These are phyloP conservation scores for Tinea semifulvella DNA, from an alignment of 2,888 invertebrate species.

Conservation along the genomic window DNA sequence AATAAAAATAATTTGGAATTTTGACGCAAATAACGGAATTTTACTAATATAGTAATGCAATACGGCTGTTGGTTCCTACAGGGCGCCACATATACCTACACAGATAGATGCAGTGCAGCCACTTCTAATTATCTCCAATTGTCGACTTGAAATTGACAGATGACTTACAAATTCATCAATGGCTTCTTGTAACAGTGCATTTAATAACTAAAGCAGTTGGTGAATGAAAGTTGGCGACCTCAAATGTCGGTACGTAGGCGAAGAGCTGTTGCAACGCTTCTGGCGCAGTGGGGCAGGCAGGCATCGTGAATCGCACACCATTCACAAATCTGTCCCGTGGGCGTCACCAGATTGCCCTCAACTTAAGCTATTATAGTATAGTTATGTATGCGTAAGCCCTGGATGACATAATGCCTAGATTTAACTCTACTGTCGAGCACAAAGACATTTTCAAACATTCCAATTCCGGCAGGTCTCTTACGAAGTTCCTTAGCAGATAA, in stretches of 20 bases:
- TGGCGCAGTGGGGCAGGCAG: conserved; percentile 17
- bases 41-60: too few species aligned
- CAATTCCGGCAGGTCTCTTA: too few species aligned
- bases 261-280: conserved; percentile 43
- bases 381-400: not conserved
- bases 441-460: too few species aligned
- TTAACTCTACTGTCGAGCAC: too few species aligned
- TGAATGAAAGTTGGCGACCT: conserved; percentile 67
- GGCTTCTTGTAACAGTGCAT: conserved; percentile 1
- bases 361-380: conserved; percentile 12
- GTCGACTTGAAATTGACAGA: conserved; percentile 2
- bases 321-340: conserved; percentile 24
- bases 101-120: too few species aligned
- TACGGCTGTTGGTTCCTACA: too few species aligned
- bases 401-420: not conserved
- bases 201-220: conserved; percentile 12
- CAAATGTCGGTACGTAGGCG: conserved; percentile 48
- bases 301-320: conserved; percentile 20
- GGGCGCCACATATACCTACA: too few species aligned
- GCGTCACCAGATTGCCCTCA: conserved; percentile 13
- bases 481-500: too few species aligned
- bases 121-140: conserved; percentile 7
- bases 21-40: too few species aligned
- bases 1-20: too few species aligned
- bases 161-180: conserved; percentile 8